phyloP scores from a whole-genome alignment of 2,888 invertebrate genomes.

The Lamellibrachia columna region DNA sequence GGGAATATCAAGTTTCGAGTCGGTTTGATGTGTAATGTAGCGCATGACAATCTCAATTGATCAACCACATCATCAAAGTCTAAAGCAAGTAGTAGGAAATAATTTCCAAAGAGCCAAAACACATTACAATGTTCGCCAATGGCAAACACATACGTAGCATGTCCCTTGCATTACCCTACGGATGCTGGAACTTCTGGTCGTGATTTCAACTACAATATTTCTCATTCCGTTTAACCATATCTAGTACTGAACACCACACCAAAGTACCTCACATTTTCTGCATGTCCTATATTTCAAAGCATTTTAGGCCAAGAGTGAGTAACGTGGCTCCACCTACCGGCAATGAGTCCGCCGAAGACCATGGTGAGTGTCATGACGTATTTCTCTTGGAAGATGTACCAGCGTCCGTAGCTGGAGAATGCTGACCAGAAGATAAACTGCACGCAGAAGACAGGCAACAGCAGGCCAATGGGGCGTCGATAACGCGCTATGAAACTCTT shows the following conservation, averaged over 20 bases:
- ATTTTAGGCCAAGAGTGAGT: neutral
- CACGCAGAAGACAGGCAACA: conserved; percentile 36
- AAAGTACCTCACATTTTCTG: too few species aligned
- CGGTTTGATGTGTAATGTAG: neutral
- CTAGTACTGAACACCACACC: neutral
- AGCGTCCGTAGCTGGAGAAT: conserved; percentile 50
- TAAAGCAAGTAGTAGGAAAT: neutral
- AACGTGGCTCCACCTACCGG: conserved; percentile 38
- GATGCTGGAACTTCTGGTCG: neutral
- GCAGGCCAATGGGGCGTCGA: conserved; percentile 32
- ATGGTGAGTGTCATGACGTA: conserved; percentile 60
- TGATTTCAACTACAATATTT: neutral
- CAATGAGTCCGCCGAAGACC: conserved; percentile 57
- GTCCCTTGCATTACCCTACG: neutral
- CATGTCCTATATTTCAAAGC: too few species aligned
- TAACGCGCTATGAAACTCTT: conserved; percentile 32
- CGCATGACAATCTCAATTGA: neutral
- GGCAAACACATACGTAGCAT: neutral
- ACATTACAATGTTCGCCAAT: neutral
- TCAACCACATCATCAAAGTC: neutral
- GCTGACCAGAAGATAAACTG: conserved; percentile 53
- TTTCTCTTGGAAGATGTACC: conserved; percentile 50
- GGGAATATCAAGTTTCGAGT: neutral
- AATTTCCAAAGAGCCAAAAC: neutral
- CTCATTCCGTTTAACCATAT: neutral